Base-by-base conservation (phyloP, 2,888 invertebrate species). In the Spatulosminthurus flaviceps region DNA sequence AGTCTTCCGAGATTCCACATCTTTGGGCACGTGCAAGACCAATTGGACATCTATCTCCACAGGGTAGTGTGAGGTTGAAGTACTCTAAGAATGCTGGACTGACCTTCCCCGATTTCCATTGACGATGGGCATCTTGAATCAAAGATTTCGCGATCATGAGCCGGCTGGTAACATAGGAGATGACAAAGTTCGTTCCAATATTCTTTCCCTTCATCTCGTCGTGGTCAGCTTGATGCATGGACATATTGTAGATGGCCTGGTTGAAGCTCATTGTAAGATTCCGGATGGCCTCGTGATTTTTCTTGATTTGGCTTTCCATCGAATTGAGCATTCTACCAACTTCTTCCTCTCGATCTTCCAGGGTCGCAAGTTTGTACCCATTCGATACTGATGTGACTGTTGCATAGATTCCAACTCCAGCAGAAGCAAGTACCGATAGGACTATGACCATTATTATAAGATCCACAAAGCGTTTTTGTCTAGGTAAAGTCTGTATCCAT, bases 11-110 rank as follows among this genome's bases (percentile, higher is more conserved):
- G 11, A 80, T 2, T 2, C 7, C 1, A 42, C 82, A 82, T 5
- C 21, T 43, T 0, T n/a, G 22, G 24, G 79, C 28, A 66, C 24
- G 19, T 28, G 73, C 76, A 19, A 34, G 60, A 0, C 43, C 4
- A 1, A 79, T 21, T 0, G 79, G 79, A 60, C 82, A 82, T 0
- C 21, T 13, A 0, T 76, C 76, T 19, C 67, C 76, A 61, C 82
- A 82, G 0, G 80, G 79, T 21, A 78, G 22, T 0, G 79, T 75
- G 0, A 73, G 0, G 26, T 82, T 82, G 0, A 82, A 61, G 16
- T 70, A 76, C 9, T 82, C 79, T 0, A 82, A 24, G 0, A 82
- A 41, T 19, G 41, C 24, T 2, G 28, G 24, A 26, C 75, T 29
- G 0, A 82, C 29, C 19, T 43, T 41, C 7, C 43, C 41, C 21